These are phyloP conservation scores for Caracal caracal DNA, from an alignment of 2,113 vertebrate species.

Conservation along the genomic window DNA sequence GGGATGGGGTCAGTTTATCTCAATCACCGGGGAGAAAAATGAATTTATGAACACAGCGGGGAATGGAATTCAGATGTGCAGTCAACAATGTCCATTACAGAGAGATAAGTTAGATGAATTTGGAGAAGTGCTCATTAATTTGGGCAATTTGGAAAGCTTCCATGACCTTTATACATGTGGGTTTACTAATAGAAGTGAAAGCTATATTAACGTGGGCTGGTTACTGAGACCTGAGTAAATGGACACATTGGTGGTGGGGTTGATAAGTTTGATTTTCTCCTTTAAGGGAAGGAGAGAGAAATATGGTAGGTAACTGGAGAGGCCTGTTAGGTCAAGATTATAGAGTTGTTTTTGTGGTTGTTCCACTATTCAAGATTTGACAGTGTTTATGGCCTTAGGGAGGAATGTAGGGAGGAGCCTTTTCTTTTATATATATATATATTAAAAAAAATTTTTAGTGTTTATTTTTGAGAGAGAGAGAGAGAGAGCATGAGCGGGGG, in stretches of 20 bases:
- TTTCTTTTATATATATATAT: background rate
- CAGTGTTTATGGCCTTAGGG: background rate
- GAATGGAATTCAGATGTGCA: background rate
- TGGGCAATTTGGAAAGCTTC: constrained; percentile 49
- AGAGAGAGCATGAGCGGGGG: no score
- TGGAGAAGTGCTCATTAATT: background rate
- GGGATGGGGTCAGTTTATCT: background rate
- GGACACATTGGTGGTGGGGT: background rate
- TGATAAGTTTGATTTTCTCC: background rate
- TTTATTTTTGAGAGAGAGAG: no score
- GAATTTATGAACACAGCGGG: background rate
- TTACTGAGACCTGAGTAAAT: background rate
- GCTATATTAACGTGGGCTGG: background rate
- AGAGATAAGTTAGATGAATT: constrained; percentile 31
- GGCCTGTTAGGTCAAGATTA: constrained; percentile 30
- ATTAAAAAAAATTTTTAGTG: no score
- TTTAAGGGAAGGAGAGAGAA: constrained; percentile 22
- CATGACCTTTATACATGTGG: background rate
- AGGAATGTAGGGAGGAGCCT: background rate
- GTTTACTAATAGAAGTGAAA: constrained; percentile 39
- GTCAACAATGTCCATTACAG: background rate
- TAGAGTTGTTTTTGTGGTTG: constrained; percentile 36
- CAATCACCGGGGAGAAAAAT: constrained; percentile 18
- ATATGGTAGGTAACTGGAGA: background rate
- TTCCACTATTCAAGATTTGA: background rate